Evolutionary conservation across 2,888 invertebrate species (phyloP), one percentile per base, ranked within the genome.

Genomic region (Eutolmus rufibarbis): DNA sequence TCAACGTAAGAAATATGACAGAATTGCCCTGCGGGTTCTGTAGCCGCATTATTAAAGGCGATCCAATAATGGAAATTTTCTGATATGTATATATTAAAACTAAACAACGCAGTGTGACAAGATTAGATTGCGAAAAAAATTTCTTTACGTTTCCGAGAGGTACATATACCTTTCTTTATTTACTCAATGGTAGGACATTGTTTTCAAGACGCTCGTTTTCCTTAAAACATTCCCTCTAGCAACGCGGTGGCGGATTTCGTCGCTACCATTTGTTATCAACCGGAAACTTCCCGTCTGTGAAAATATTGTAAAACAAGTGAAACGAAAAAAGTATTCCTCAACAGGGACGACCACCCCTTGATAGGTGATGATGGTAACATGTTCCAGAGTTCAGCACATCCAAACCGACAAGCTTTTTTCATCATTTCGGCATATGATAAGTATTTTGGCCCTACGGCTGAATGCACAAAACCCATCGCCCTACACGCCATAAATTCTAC

Each of bases 241-340:
- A 66, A 31, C 46, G 40, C 46, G 40, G 7, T 4, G 19, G 66
- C 56, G 23, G 86, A 87, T 87, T 87, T 87, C 51, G 74, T 86
- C 51, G 57, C 78, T 51, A 23, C 28, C 46, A 74, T 86, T 74
- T 66, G 66, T 66, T 84, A 79, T 79, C 86, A 34, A 31, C 82
- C 19, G 28, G 40, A 74, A 37, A 40, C 12, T 19, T 0, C 86
- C 31, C 66, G 77, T 56, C 40, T 43, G 37, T 78, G 66, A 23
- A 66, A 78, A 78, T 78, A 78, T 78, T 43, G 46, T 78, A 78
- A 78, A 78, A 78, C 78, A 78, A 78, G 23, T 78, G 40, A 78
- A 40, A 78, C 78, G 43, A 43, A 78, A 78, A 78, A 78, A 43
- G 78, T 78, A 40, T 19, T 40, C 46, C 19, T 43, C 78, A 78